A percentile compares a stretch with the other conserved stretches of the same genome.
Evolutionary conservation across 2,113 vertebrate species (phyloP).

Genomic region (Eptesicus fuscus): DNA sequence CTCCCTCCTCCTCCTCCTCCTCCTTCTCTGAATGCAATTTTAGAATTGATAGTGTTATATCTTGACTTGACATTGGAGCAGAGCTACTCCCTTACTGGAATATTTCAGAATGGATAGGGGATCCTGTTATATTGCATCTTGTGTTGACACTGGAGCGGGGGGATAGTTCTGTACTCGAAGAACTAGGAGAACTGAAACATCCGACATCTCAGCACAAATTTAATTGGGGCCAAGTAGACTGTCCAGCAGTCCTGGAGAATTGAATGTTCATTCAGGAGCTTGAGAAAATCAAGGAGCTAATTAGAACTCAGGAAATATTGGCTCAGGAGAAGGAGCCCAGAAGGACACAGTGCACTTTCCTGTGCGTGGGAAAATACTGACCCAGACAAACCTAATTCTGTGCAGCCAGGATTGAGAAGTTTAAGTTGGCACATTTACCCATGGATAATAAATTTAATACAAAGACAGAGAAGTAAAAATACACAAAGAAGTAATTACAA

Average conservation of each 20-base stretch:
- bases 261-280: neutral
- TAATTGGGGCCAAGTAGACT: neutral
- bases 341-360: neutral
- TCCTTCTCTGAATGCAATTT: neutral
- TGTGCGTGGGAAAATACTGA: slow-evolving; percentile 40
- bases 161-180: neutral
- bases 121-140: neutral
- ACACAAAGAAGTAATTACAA: slow-evolving; percentile 1
- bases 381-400: neutral
- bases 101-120: neutral
- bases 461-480: slow-evolving; percentile 33
- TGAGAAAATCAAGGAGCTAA: slow-evolving; percentile 15
- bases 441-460: slow-evolving; percentile 49
- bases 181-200: neutral
- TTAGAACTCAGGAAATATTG: neutral
- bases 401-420: neutral
- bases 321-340: neutral
- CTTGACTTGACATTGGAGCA: neutral
- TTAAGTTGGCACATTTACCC: slow-evolving; percentile 23
- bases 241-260: neutral
- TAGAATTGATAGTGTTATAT: neutral
- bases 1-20: neutral
- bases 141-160: neutral
- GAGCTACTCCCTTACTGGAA: neutral
- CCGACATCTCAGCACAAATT: neutral